These are phyloP conservation scores for Rhincodon typus DNA, from an alignment of 2,797 vertebrate genomes.

Conservation along the genomic window DNA sequence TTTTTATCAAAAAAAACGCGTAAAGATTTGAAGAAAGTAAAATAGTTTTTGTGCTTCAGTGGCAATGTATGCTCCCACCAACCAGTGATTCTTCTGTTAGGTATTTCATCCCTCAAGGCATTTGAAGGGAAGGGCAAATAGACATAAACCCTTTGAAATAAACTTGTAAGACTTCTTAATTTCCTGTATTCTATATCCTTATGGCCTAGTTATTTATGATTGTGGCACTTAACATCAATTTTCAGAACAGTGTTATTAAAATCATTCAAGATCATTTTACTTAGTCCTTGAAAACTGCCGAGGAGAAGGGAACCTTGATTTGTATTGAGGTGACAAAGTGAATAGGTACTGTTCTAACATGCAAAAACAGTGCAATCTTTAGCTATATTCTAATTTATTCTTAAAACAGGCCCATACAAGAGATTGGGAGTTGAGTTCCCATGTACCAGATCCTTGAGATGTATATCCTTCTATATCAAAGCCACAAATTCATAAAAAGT, in stretches of 20 bases:
- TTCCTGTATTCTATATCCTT: neutral
- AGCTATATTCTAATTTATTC: neutral
- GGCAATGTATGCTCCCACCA: neutral
- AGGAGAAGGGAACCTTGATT: neutral
- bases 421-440: neutral
- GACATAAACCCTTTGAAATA: neutral
- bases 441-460: neutral
- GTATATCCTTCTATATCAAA: neutral
- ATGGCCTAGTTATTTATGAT: neutral
- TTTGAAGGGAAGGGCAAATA: neutral
- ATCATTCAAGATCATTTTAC: neutral
- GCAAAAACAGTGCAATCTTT: neutral
- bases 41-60: neutral
- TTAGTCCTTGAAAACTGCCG: neutral
- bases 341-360: conserved; percentile 26
- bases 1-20: neutral
- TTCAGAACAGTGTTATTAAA: neutral
- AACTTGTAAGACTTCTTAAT: neutral
- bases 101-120: neutral
- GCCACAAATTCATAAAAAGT: neutral
- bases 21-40: neutral
- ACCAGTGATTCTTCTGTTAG: neutral
- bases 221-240: neutral
- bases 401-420: conserved; percentile 21
- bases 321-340: neutral